phyloP scores from a whole-genome alignment of 2,888 invertebrate genomes.

The Dasysyrphus tricinctus region DNA sequence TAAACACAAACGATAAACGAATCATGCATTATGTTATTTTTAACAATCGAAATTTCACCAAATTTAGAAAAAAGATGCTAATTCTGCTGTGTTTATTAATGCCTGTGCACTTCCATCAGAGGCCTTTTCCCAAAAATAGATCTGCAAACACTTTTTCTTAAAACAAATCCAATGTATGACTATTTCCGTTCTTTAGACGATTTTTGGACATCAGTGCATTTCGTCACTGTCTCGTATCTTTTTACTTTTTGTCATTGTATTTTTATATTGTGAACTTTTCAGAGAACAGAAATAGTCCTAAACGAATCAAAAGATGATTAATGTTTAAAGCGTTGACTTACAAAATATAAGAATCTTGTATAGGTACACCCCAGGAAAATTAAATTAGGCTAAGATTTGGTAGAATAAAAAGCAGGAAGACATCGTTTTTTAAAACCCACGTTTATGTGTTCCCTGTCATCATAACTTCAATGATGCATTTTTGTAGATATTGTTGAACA shows the following conservation, averaged over 20 bases:
- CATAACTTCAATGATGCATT: no score
- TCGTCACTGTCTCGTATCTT: not conserved
- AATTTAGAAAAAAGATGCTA: slow-evolving; percentile 1
- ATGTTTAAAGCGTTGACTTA: no score
- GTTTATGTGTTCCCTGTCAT: no score
- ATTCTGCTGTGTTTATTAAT: not conserved
- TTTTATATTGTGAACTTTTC: not conserved
- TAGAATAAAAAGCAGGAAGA: no score
- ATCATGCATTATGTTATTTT: not conserved
- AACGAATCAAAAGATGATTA: not conserved
- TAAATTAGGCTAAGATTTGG: no score
- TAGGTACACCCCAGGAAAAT: no score
- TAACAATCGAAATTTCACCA: not conserved
- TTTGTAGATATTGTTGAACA: no score
- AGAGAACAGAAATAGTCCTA: not conserved
- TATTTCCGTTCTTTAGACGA: not conserved
- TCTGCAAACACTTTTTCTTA: not conserved
- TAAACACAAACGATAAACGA: not conserved
- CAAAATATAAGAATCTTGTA: no score
- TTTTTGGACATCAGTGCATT: not conserved
- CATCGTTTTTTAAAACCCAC: no score
- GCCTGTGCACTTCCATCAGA: not conserved
- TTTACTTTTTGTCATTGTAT: not conserved
- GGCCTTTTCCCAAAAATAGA: not conserved
- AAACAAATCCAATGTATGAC: not conserved